A percentile compares a stretch with the other conserved stretches of the same genome.
Evolutionary conservation across 2,888 invertebrate genomes (phyloP).

Genomic region (Eupithecia dodoneata): DNA sequence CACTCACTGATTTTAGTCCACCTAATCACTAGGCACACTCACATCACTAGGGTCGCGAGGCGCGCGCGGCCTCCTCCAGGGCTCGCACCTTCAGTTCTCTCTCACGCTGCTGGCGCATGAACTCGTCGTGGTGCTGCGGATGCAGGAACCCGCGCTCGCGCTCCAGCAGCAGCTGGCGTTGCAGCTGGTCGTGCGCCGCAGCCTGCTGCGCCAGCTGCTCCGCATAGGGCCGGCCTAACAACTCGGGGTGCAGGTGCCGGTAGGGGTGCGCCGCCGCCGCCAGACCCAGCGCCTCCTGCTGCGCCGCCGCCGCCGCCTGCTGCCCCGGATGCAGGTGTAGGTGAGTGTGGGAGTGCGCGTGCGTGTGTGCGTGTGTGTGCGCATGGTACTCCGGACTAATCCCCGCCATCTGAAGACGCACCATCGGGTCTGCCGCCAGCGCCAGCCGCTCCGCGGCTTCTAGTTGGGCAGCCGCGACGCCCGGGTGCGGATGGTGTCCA

Average conservation of each 20-base stretch:
- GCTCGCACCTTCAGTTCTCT: slow-evolving; percentile 93
- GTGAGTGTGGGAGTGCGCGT: slow-evolving; percentile 95
- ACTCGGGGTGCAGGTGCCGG: slow-evolving; percentile 89
- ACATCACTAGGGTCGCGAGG: slow-evolving; percentile 72
- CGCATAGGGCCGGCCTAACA: slow-evolving; percentile 91
- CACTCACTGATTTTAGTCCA: neutral
- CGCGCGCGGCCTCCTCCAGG: slow-evolving; percentile 93
- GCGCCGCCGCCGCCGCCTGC: slow-evolving; percentile 85
- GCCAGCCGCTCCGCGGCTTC: slow-evolving; percentile 92
- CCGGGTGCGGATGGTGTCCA: slow-evolving; percentile 79
- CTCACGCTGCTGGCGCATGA: slow-evolving; percentile 91
- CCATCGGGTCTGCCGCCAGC: slow-evolving; percentile 95
- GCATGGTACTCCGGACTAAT: slow-evolving; percentile 95
- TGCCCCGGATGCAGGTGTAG: slow-evolving; percentile 91
- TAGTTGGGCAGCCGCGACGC: slow-evolving; percentile 85
- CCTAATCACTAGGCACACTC: neutral
- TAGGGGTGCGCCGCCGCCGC: slow-evolving; percentile 84
- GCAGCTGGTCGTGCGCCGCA: slow-evolving; percentile 93
- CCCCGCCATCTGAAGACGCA: slow-evolving; percentile 96
- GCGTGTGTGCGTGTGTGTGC: slow-evolving; percentile 96
- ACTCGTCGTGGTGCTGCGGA: slow-evolving; percentile 82
- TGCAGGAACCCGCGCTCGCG: slow-evolving; percentile 88
- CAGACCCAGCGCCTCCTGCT: slow-evolving; percentile 85
- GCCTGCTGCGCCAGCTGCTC: slow-evolving; percentile 92
- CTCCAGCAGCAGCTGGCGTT: slow-evolving; percentile 92